Evolutionary conservation across 1,140 invertebrate species (phyloP), one percentile per base, ranked within the genome.

Genomic region (Oncopodura yosiiana): DNA sequence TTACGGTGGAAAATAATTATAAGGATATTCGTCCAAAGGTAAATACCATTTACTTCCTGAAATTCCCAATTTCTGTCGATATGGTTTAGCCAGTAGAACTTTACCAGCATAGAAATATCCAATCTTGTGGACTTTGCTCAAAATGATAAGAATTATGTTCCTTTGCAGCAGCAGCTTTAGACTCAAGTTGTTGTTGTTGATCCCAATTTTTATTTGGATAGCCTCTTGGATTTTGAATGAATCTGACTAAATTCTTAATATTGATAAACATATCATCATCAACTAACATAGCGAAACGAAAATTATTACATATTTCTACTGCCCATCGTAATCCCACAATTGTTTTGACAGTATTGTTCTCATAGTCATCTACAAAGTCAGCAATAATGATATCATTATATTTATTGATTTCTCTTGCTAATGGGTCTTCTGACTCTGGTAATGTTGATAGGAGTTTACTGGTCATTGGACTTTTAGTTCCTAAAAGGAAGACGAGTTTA

Each of bases 181-280:
- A 14, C 1, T 18, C 0, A 21, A 56, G 30, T 14, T 60, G 59
- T 50, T 63, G 58, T 30, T 65, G 51, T 37, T 65, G 57, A 39
- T n/a, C n/a, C n/a, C n/a, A n/a, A n/a, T n/a, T n/a, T n/a, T 68
- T 63, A n/a, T 65, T 69, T 11, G 83, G 82, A 72, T 85, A 86
- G 52, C 78, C 71, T 4, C 72, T 68, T 3, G 84, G 84, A 70
- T 84, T 79, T 54, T 80, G 74, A 5, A 88, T 58, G 67, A 86
- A 88, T 43, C 79, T 73, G 11, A 92, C 68, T 9, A 91, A 73
- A 75, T 93, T 94, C 69, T 84, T 87, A 0, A 83, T 78, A 2
- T 88, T 92, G 24, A 94, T 78, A 68, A 90, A 94, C 73, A 91
- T 88, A 68, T 94, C 90, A 68, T 94, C 91, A 69, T 94, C 90